Percentiles rank a stretch among this genome's conserved stretches.
These are phyloP conservation scores for Mylabris sibirica DNA, from an alignment of 2,888 invertebrate genomes.

Conservation along the genomic window DNA sequence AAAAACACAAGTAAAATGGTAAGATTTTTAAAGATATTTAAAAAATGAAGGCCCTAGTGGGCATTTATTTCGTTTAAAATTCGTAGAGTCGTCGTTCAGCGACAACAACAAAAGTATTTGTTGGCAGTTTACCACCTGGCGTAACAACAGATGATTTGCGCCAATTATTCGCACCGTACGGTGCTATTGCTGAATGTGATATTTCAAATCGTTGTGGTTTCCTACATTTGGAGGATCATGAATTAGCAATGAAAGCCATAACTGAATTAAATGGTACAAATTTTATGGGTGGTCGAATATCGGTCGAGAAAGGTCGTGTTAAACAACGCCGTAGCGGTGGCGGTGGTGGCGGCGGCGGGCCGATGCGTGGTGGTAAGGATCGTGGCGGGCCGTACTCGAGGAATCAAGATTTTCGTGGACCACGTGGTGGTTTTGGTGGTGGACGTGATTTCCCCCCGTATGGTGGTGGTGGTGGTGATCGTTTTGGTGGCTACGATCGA, in stretches of 20 bases:
- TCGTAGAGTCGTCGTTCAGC: constrained; percentile 55
- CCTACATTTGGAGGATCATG: constrained; percentile 86
- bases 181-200: constrained; percentile 91
- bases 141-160: constrained; percentile 84
- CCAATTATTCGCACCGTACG: constrained; percentile 84
- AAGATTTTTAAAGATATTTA: constrained; percentile 3
- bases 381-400: constrained; percentile 55
- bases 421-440: constrained; percentile 41
- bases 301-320: constrained; percentile 83
- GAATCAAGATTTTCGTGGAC: constrained; percentile 41
- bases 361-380: constrained; percentile 65
- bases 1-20: constrained; percentile 19
- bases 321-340: constrained; percentile 72
- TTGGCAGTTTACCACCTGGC: constrained; percentile 88
- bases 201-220: constrained; percentile 95
- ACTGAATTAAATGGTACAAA: constrained; percentile 80
- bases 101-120: constrained; percentile 79
- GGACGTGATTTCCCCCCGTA: constrained; percentile 42
- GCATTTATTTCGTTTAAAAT: constrained; percentile 3
- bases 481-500: constrained; percentile 42
- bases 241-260: constrained; percentile 84
- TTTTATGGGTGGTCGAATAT: constrained; percentile 84
- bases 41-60: too few species aligned
- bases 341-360: constrained; percentile 61
- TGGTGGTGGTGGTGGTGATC: constrained; percentile 40